phyloP scores from a whole-genome alignment of 2,888 invertebrate genomes.

The Diadegma fenestrale region DNA sequence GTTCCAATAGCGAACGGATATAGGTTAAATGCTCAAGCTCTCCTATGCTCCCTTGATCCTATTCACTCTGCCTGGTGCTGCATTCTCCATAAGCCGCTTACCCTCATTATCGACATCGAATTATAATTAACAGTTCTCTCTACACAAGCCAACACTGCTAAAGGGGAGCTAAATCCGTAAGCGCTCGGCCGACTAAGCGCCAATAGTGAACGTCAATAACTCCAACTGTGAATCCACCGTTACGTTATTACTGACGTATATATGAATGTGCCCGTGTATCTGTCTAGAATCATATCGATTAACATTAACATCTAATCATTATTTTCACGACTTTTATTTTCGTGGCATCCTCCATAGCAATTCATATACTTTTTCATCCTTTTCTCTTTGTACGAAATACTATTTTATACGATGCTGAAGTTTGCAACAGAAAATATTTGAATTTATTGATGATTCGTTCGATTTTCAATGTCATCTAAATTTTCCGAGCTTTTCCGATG shows the following conservation, averaged over 20 bases:
- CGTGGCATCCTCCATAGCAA: not conserved
- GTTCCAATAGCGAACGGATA: conserved; percentile 49
- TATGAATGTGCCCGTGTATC: not conserved
- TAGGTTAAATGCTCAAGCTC: conserved; percentile 47
- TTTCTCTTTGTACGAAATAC: not conserved
- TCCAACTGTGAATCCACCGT: conserved; percentile 59
- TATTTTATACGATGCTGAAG: too few relatives aligned
- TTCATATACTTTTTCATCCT: not conserved
- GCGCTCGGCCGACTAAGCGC: conserved; percentile 49
- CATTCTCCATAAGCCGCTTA: conserved; percentile 78
- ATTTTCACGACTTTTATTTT: not conserved
- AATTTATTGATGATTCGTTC: too few relatives aligned
- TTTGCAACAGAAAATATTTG: too few relatives aligned
- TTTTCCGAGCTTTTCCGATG: too few relatives aligned
- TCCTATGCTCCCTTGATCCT: conserved; percentile 36
- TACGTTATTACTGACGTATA: conserved; percentile 29
- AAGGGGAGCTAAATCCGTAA: conserved; percentile 52
- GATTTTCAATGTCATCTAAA: too few relatives aligned
- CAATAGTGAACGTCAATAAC: conserved; percentile 67
- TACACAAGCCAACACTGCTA: conserved; percentile 52
- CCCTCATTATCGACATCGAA: conserved; percentile 80
- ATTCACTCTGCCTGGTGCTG: conserved; percentile 67
- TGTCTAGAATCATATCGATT: not conserved
- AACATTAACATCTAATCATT: not conserved
- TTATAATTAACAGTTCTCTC: conserved; percentile 78